Percentiles rank a stretch among this genome's conserved stretches.
Evolutionary conservation across 2,113 vertebrate genomes (phyloP).

Genomic region (Protobothrops flavoviridis): DNA sequence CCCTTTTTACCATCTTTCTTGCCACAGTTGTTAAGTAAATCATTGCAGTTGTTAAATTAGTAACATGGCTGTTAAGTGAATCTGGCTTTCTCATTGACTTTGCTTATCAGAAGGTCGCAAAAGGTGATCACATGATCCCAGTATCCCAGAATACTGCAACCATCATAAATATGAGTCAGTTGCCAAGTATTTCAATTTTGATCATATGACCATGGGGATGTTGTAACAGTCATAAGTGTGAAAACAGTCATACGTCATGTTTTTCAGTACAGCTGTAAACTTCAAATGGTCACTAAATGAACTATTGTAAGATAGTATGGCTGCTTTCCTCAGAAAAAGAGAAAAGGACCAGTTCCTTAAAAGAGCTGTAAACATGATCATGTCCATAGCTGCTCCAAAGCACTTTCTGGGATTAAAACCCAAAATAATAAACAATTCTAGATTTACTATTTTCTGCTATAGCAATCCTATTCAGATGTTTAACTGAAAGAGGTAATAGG

Average conservation of each 20-base stretch:
- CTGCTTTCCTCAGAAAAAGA: neutral
- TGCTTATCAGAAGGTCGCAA: neutral
- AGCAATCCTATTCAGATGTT: neutral
- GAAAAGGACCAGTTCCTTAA: neutral
- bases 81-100: neutral
- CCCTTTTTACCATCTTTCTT: neutral
- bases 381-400: neutral
- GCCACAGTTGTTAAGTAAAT: neutral
- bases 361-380: neutral
- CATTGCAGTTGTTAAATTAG: neutral
- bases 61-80: neutral
- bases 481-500: neutral
- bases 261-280: neutral
- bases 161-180: neutral
- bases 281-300: no score
- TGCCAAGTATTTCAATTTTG: neutral
- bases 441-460: neutral
- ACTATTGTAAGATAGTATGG: neutral
- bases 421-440: neutral
- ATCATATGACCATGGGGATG: neutral
- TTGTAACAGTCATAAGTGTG: neutral
- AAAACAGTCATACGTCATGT: neutral
- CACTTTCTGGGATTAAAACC: neutral
- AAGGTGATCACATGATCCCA: no score
- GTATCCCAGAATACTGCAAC: no score